phyloP scores from a whole-genome alignment of 1,140 invertebrate genomes.

The Aphelenchoides avenae region DNA sequence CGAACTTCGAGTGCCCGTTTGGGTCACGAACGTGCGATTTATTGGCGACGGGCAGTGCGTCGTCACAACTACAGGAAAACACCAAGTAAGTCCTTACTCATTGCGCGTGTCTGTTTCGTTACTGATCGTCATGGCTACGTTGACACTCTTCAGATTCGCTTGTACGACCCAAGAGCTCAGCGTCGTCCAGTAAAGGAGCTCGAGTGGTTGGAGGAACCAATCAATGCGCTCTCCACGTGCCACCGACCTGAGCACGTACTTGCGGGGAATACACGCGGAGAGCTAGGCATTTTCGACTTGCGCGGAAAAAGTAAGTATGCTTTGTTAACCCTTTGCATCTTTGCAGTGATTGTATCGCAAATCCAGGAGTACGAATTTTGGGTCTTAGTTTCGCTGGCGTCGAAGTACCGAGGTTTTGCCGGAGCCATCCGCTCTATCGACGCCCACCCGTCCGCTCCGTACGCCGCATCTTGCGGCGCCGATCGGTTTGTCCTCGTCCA shows the following conservation, averaged over 20 bases:
- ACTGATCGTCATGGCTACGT: neutral
- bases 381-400: no score
- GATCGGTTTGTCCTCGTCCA: slow-evolving; percentile 77
- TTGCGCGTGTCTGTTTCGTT: neutral
- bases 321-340: no score
- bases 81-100: slow-evolving; percentile 4
- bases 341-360: no score
- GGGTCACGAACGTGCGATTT: slow-evolving; percentile 9
- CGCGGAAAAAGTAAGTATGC: slow-evolving; percentile 14
- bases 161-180: slow-evolving; percentile 25
- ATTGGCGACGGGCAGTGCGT: slow-evolving; percentile 10
- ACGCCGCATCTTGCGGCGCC: slow-evolving; percentile 71
- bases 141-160: slow-evolving; percentile 11
- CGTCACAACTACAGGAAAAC: slow-evolving; percentile 16
- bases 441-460: slow-evolving; percentile 65
- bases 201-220: slow-evolving; percentile 18
- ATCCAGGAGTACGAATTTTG: no score
- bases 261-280: slow-evolving; percentile 22
- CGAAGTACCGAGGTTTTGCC: slow-evolving; percentile 70
- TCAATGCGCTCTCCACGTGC: slow-evolving; percentile 18
- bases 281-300: slow-evolving; percentile 21
- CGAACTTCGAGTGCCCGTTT: slow-evolving; percentile 10
- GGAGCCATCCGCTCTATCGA: slow-evolving; percentile 69
- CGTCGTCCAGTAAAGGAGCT: slow-evolving; percentile 17
- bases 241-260: slow-evolving; percentile 17